These are phyloP conservation scores for Eleutherodactylus coqui DNA, from an alignment of 2,797 vertebrate species.

Conservation along the genomic window DNA sequence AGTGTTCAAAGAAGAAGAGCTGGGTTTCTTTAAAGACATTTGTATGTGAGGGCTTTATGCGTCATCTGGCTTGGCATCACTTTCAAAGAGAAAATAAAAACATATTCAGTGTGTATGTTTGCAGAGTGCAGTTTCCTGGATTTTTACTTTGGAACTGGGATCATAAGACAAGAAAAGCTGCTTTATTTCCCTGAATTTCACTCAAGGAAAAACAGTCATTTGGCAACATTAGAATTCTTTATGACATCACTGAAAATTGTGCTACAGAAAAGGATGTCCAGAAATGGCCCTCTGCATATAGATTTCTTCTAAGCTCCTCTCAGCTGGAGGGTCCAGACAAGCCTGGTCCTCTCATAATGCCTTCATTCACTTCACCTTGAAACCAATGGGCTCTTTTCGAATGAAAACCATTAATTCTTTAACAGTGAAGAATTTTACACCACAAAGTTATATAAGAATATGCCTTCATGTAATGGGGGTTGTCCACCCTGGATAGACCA, in stretches of 20 bases:
- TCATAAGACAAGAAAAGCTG: conserved; percentile 33
- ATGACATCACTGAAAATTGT: neutral
- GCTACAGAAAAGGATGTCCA: conserved; percentile 3
- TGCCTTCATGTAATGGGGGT: no score
- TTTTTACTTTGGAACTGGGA: conserved; percentile 18
- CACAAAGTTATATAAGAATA: no score
- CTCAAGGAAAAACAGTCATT: conserved; percentile 1
- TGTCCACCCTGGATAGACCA: no score
- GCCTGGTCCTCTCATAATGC: neutral
- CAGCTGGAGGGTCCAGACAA: neutral
- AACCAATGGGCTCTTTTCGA: neutral
- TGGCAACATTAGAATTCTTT: neutral
- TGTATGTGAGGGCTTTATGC: neutral
- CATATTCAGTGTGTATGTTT: conserved; percentile 44
- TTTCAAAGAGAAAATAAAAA: conserved; percentile 51
- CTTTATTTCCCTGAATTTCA: conserved; percentile 23
- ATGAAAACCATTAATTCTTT: neutral
- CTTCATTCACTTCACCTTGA: neutral
- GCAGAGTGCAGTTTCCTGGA: conserved; percentile 41
- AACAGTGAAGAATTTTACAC: no score
- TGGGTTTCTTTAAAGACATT: conserved; percentile 39
- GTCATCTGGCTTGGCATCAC: conserved; percentile 36
- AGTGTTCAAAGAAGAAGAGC: neutral
- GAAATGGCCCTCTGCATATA: neutral
- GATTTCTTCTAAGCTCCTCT: neutral